Conservation (phyloP, 2,113 vertebrate species). For the Alethe castanea region DNA sequence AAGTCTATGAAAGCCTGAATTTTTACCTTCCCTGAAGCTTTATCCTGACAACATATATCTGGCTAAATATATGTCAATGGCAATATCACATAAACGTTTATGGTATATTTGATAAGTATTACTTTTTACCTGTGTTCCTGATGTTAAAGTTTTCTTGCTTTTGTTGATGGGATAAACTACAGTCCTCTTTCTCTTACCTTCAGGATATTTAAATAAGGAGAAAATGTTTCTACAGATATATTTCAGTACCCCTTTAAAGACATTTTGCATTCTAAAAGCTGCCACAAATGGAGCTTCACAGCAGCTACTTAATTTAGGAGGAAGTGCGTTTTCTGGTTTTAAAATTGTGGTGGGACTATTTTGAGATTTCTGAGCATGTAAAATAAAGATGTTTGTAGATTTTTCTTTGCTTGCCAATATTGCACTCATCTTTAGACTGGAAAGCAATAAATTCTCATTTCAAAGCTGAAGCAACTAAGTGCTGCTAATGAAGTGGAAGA, state of each 20-base stretch:
- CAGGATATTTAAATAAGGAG: background rate
- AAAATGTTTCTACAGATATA: background rate
- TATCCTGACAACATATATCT: background rate
- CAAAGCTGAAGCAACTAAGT: background rate
- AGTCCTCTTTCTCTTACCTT: background rate
- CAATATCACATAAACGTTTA: background rate
- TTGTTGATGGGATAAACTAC: background rate
- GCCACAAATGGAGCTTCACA: background rate
- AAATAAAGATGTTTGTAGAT: background rate
- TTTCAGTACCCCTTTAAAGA: background rate
- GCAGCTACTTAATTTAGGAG: background rate
- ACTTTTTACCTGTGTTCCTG: background rate
- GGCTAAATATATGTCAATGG: background rate
- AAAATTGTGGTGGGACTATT: background rate
- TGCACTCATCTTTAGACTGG: background rate
- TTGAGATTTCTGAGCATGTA: background rate
- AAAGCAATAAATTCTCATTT: background rate
- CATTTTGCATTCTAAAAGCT: background rate
- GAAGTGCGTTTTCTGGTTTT: background rate
- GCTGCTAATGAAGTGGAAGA: background rate
- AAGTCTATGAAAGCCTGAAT: background rate
- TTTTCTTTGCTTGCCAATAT: background rate
- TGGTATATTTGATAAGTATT: background rate
- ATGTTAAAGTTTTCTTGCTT: background rate
- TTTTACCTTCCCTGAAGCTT: background rate